Conservation (phyloP, 1,140 invertebrate genomes). For the Ladona fulva region DNA sequence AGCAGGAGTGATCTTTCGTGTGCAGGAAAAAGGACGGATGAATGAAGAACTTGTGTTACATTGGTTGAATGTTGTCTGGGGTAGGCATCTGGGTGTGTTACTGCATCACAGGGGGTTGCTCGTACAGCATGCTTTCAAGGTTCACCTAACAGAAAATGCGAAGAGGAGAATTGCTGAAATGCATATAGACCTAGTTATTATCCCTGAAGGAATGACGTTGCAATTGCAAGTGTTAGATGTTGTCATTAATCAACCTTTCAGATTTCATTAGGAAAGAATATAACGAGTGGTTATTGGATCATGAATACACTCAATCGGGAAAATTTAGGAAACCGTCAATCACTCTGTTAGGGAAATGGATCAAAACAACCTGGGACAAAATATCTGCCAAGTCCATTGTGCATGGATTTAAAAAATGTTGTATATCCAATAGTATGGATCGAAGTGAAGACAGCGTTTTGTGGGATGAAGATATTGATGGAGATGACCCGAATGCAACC, state of each 20-base stretch:
- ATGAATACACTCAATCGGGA: background rate
- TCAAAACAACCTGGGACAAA: background rate
- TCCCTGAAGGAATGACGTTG: background rate
- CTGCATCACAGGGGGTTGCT: background rate
- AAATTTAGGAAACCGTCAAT: background rate
- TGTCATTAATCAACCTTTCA: background rate
- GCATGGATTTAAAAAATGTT: background rate
- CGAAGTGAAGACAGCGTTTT: background rate
- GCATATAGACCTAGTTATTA: background rate
- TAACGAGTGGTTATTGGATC: background rate
- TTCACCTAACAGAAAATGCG: background rate
- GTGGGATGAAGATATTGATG: background rate
- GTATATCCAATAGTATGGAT: background rate
- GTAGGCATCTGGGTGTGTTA: background rate
- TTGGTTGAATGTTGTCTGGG: background rate
- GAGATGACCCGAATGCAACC: background rate
- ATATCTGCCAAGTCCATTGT: background rate
- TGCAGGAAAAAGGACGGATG: background rate
- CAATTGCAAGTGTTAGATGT: background rate
- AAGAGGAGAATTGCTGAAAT: background rate
- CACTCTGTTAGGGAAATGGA: background rate
- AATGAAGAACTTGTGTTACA: background rate
- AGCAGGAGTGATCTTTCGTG: background rate
- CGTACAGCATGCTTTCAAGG: background rate
- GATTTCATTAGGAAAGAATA: background rate